Conservation (phyloP, 1,140 invertebrate species). For the Calosoma granatense region DNA sequence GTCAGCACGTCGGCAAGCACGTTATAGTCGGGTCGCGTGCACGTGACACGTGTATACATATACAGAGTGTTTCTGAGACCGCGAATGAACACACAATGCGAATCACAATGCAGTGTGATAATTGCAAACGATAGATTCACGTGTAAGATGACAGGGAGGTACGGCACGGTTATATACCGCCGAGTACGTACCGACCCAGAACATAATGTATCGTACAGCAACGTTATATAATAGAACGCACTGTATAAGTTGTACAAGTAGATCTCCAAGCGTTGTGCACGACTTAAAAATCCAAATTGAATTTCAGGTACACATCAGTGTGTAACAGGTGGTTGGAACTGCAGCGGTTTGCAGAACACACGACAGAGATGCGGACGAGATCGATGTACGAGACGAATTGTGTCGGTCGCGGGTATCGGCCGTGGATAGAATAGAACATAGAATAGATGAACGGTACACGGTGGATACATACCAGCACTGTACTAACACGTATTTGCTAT, state of each 20-base stretch:
- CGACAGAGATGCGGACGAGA: neutral
- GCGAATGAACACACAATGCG: too few relatives aligned
- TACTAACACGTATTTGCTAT: neutral
- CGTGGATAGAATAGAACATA: slow-evolving; percentile 13
- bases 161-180: too few relatives aligned
- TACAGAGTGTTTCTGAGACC: too few relatives aligned
- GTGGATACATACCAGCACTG: neutral
- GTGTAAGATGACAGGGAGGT: too few relatives aligned
- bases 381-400: neutral
- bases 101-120: too few relatives aligned
- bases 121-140: too few relatives aligned
- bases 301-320: slow-evolving; percentile 1
- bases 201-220: too few relatives aligned
- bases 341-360: slow-evolving; percentile 5
- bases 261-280: neutral
- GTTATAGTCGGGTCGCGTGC: too few relatives aligned
- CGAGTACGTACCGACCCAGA: too few relatives aligned
- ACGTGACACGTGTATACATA: neutral
- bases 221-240: neutral
- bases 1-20: neutral
- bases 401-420: slow-evolving; percentile 2
- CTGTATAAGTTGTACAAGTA: neutral
- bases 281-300: slow-evolving; percentile 1
- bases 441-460: neutral
- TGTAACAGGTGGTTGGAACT: slow-evolving; percentile 17